These are phyloP conservation scores for Callorhinus ursinus DNA, from an alignment of 2,113 vertebrate genomes.

Conservation along the genomic window DNA sequence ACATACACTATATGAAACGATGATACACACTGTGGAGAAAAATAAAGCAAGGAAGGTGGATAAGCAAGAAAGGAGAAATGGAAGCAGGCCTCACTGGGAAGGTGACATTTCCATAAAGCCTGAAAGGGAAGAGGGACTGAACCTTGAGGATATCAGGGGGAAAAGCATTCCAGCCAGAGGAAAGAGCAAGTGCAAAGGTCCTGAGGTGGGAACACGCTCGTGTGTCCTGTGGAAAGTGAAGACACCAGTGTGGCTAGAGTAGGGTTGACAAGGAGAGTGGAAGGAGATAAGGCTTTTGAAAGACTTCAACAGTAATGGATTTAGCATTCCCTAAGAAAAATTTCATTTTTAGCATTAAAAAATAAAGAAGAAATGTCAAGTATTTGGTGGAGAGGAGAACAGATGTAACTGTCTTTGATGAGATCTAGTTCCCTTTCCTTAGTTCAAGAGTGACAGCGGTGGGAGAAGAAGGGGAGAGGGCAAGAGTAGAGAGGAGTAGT, in stretches of 20 bases:
- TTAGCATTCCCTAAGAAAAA: neutral
- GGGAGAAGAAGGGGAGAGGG: neutral
- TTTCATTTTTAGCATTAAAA: neutral
- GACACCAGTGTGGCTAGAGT: neutral
- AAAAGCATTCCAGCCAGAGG: neutral
- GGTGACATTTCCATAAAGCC: neutral
- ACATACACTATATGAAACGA: neutral
- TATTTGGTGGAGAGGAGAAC: neutral
- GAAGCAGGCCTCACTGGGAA: neutral
- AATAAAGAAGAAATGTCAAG: neutral
- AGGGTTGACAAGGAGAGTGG: neutral
- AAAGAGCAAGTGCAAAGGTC: neutral
- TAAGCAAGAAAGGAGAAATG: neutral
- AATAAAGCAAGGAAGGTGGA: neutral
- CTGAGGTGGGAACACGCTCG: neutral
- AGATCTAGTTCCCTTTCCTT: neutral
- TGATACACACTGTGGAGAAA: neutral
- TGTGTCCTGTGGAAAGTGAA: neutral
- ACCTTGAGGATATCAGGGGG: neutral
- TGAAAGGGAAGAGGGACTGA: neutral
- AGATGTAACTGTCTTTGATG: neutral
- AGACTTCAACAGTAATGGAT: neutral
- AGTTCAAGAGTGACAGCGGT: neutral
- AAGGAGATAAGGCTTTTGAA: neutral
- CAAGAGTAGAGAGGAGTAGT: neutral